Base-by-base conservation (phyloP, 2,797 vertebrate genomes). In the Enteromius fasciolatus region DNA sequence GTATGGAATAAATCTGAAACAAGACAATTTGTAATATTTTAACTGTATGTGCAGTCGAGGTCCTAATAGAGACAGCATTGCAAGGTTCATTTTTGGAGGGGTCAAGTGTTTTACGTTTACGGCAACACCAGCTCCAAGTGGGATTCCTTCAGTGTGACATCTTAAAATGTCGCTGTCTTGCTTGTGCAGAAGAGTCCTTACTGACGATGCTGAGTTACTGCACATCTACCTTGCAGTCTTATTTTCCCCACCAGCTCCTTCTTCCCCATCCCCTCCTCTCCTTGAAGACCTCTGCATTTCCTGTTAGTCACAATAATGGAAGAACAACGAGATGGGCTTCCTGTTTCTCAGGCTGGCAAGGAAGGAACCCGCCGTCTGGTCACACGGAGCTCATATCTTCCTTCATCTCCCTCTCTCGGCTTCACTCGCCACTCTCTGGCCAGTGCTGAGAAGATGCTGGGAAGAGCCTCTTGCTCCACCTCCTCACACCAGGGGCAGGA, bases 261-360 rank as follows among this genome's bases (percentile, higher is more conserved):
- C 23, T 66, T 23, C 41, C 64, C n/a, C 66, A 70, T 69, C 81
- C 88, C 68, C 36, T 70, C 54, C 57, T 57, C 82, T 87, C 64
- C 83, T 92, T 91, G 92, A 94, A 95, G 94, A 94, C 92, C 92
- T 93, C 77, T 90, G 93, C 93, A 93, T 95, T 94, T 95, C 94
- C 94, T 94, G 93, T 94, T 93, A 92, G 93, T 93, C 89, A 87
- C 90, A 93, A 94, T 93, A 93, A 94, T 91, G 92, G 87, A 92
- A 91, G 91, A 93, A 94, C 91, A 93, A 93, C 91, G 88, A 89
- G 88, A 89, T 91, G 89, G 86, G 91, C 91, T 94, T 94, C 93
- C 93, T 94, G 93, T 91, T 94, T 95, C 94, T 94, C 94, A 95
- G 93, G 93, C 93, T 92, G 93, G 90, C 86, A 87, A 92, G 93